Percentiles rank a stretch among this genome's conserved stretches.
Evolutionary conservation across 2,797 vertebrate species (phyloP).

Genomic region (Taenioides sp.): DNA sequence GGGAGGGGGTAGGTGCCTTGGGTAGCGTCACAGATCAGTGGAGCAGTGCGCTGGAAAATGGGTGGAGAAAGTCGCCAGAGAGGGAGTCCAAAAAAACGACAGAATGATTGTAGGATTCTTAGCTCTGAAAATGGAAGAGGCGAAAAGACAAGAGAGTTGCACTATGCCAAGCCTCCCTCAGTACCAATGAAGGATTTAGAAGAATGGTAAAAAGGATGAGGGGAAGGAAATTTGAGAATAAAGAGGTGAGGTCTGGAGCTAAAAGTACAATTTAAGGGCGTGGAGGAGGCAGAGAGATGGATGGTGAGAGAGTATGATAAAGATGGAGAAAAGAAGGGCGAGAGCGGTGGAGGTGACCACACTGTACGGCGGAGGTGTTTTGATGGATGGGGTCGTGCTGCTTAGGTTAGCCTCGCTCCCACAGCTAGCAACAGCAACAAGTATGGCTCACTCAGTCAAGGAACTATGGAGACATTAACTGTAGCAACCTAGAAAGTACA

Average conservation of each 20-base stretch:
- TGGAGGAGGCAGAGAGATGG: slow-evolving; percentile 47
- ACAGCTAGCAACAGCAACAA: slow-evolving; percentile 19
- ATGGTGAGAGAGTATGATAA: slow-evolving; percentile 59
- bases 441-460: slow-evolving; percentile 26
- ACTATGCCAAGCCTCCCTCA: slow-evolving; percentile 31
- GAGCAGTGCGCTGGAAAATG: slow-evolving; percentile 51
- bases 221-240: slow-evolving; percentile 40
- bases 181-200: slow-evolving; percentile 44
- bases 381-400: slow-evolving; percentile 74
- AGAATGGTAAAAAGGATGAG: slow-evolving; percentile 26
- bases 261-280: slow-evolving; percentile 40
- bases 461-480: background rate
- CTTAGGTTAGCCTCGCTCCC: slow-evolving; percentile 22
- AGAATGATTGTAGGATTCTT: slow-evolving; percentile 72
- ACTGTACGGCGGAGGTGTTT: slow-evolving; percentile 59
- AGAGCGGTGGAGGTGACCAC: slow-evolving; percentile 66
- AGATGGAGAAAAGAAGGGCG: slow-evolving; percentile 51
- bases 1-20: slow-evolving; percentile 40
- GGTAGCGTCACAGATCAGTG: slow-evolving; percentile 70
- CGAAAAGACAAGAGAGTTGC: slow-evolving; percentile 8
- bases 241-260: slow-evolving; percentile 34
- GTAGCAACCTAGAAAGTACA: background rate
- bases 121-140: slow-evolving; percentile 53
- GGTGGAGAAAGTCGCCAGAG: slow-evolving; percentile 59
- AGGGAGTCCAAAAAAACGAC: slow-evolving; percentile 67